Conservation (phyloP, 2,113 vertebrate genomes). For the Tonatia bakeri region DNA sequence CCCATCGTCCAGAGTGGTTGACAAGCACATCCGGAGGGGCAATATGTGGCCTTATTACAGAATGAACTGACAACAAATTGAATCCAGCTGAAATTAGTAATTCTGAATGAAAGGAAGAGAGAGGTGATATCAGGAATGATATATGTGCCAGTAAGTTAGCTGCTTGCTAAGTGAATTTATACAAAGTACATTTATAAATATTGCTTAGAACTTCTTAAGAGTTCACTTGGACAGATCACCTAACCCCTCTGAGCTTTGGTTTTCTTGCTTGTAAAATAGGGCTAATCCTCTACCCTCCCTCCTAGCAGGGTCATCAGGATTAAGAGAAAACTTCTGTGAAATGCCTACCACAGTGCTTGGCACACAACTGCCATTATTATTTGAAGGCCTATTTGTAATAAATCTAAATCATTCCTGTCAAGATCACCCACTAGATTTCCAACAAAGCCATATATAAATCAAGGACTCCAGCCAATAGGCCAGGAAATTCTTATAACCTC, state of each 20-base stretch:
- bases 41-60: slow-evolving; percentile 30
- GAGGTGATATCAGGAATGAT: neutral
- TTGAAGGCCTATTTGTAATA: slow-evolving; percentile 9
- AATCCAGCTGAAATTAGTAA: slow-evolving; percentile 50
- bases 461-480: neutral
- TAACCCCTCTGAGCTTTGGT: neutral
- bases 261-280: neutral
- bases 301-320: neutral
- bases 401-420: neutral
- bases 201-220: neutral
- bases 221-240: neutral
- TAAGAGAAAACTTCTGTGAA: slow-evolving; percentile 14
- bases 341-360: neutral
- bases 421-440: neutral
- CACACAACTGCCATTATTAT: neutral
- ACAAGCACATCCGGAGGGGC: slow-evolving; percentile 32
- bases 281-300: neutral
- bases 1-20: neutral
- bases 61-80: slow-evolving; percentile 28
- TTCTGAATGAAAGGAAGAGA: slow-evolving; percentile 49
- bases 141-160: neutral
- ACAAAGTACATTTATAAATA: neutral
- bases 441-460: neutral
- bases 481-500: slow-evolving; percentile 3
- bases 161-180: neutral